Evolutionary conservation across 2,888 invertebrate genomes (phyloP), one percentile per base, ranked within the genome.

Genomic region (Amblyjoppa proteus): DNA sequence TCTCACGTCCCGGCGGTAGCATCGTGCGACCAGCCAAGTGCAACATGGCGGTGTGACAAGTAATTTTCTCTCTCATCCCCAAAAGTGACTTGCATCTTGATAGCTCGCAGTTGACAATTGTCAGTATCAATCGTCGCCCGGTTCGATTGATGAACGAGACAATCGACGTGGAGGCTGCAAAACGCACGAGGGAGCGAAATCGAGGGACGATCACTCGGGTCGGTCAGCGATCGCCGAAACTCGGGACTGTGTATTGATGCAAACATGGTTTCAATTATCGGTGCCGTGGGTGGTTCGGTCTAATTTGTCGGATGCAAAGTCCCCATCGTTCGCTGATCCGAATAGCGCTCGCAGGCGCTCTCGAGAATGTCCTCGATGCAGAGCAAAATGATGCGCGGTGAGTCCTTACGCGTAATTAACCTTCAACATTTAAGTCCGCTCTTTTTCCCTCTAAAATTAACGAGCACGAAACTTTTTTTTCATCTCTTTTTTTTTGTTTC

Each of bases 361-460:
- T 81, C 58, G 70, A 86, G 66, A 58, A 92, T 92, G 92, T 91
- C 92, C 78, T 91, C 91, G 74, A 90, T 91, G 68, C 91, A 89
- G 81, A 90, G 83, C 82, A 92, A 92, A 90, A 90, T 90, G 89
- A 90, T 90, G 89, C 88, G 92, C 89, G 92, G 92, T 92, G 90
- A 66, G 83, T 80, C 81, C 77, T 53, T 53, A 45, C 16, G 31
- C 45, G 53, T 20, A 75, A 88, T 84, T 76, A 88, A 89, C 88
- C 87, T 87, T 88, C 87, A 76, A 51, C 41, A 45, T 70, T 70
- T 66, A 38, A n/a, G 58, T 25, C 9, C 28, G 51, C 9, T 80
- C 11, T 69, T 38, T 68, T 83, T 49, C 25, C 4, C 34, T 76
- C 74, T 53, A 13, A 51, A 58, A 74, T 66, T 34, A 45, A 13